A percentile compares a stretch with the other conserved stretches of the same genome.
These are phyloP conservation scores for Brachypodius melanocephalos DNA, from an alignment of 2,113 vertebrate species.

Conservation along the genomic window DNA sequence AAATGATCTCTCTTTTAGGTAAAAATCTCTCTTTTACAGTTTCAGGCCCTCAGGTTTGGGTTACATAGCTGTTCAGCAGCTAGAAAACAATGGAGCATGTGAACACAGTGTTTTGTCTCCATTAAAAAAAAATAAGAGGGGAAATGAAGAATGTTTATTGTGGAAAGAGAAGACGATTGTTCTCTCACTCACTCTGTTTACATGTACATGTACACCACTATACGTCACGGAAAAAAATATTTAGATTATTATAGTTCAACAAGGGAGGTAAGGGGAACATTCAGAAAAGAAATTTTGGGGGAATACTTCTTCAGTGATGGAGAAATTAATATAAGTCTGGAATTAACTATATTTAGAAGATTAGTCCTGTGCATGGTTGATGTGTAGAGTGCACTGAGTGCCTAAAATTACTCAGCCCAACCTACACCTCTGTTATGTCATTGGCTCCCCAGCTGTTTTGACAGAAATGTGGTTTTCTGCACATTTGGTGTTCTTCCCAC, in stretches of 20 bases:
- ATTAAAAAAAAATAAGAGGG: neutral
- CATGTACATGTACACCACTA: neutral
- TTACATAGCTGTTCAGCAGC: neutral
- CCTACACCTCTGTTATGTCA: neutral
- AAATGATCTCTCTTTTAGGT: neutral
- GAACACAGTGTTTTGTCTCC: neutral
- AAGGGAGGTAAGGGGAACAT: neutral
- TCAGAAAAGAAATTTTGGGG: neutral
- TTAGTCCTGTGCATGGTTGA: neutral
- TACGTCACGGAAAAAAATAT: neutral
- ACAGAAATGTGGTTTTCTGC: neutral
- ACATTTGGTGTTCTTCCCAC: neutral
- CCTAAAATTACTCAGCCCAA: neutral
- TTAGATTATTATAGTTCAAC: neutral
- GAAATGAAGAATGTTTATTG: neutral
- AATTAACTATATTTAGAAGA: neutral
- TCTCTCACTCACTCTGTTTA: neutral
- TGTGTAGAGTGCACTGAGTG: neutral
- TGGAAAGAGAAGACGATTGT: neutral
- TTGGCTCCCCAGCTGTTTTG: neutral
- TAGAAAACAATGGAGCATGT: neutral
- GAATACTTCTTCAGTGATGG: neutral
- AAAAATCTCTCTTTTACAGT: neutral
- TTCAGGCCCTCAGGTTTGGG: neutral
- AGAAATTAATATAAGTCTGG: neutral